phyloP scores from a whole-genome alignment of 2,888 invertebrate genomes.

The Polymixis flavicincta region DNA sequence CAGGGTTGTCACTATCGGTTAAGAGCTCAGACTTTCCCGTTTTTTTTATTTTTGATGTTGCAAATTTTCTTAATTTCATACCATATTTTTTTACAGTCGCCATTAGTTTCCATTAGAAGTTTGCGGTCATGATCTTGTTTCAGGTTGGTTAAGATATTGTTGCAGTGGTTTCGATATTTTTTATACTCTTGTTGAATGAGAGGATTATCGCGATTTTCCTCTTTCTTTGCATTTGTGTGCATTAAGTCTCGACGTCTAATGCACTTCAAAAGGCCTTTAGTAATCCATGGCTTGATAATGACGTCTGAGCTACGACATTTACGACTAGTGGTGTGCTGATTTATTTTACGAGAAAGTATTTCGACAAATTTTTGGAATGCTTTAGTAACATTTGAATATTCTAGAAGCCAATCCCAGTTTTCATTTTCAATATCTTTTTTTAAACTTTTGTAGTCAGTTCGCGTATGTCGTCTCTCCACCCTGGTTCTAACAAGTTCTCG shows the following conservation, averaged over 20 bases:
- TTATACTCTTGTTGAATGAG: background rate
- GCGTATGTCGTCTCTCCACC: no score
- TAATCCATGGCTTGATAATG: background rate
- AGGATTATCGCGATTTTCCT: background rate
- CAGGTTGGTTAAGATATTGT: background rate
- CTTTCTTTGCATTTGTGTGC: background rate
- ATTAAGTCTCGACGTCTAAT: background rate
- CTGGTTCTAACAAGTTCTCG: no score
- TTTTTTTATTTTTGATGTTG: background rate
- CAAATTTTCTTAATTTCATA: no score
- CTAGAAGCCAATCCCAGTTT: background rate
- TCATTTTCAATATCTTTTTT: no score
- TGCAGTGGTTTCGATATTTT: background rate
- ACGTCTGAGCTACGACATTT: background rate
- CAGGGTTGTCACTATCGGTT: background rate
- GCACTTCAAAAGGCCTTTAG: background rate
- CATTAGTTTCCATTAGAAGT: background rate
- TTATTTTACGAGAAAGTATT: no score
- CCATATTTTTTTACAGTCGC: background rate
- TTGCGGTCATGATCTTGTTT: background rate
- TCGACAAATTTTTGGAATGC: no score
- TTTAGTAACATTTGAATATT: background rate
- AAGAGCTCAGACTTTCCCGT: background rate
- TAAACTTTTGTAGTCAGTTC: no score
- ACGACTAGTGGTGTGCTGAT: background rate